Percentiles rank a stretch among this genome's conserved stretches.
phyloP scores from a whole-genome alignment of 2,113 vertebrate genomes.

The Macrotis lagotis region DNA sequence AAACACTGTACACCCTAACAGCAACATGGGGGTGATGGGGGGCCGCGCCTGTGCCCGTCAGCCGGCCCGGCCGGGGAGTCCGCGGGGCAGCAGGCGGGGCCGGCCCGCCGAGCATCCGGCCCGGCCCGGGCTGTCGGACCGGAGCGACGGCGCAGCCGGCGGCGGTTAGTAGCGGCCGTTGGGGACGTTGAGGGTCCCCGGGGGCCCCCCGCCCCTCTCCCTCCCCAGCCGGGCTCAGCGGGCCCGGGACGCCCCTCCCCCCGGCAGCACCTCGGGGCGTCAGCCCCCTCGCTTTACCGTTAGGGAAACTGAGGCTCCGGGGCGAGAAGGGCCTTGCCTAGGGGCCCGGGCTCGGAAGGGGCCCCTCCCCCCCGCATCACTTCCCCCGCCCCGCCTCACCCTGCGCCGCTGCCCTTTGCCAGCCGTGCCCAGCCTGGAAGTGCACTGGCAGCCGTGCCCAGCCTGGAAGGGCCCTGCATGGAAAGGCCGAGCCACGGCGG shows the following conservation, averaged over 20 bases:
- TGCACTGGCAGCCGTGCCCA: too few relatives aligned
- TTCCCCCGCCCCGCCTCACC: too few relatives aligned
- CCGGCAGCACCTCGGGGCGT: not conserved
- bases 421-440: not conserved
- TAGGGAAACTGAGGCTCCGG: not conserved
- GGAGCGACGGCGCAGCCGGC: not conserved
- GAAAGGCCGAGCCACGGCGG: not conserved
- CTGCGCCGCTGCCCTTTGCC: too few relatives aligned
- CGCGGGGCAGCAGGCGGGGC: not conserved
- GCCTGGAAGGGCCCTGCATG: not conserved
- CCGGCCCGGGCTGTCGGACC: not conserved
- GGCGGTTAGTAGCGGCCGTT: not conserved
- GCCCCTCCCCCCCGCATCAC: too few relatives aligned
- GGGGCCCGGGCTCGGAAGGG: not conserved
- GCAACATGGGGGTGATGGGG: too few relatives aligned
- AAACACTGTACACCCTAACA: too few relatives aligned
- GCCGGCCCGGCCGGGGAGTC: accelerated
- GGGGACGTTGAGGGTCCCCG: not conserved
- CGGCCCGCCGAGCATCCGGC: not conserved
- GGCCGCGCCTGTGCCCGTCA: not conserved
- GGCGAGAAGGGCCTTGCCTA: not conserved
- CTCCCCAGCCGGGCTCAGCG: not conserved
- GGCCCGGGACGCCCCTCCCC: not conserved
- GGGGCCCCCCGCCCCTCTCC: not conserved
- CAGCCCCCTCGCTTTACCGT: not conserved